phyloP scores from a whole-genome alignment of 2,888 invertebrate species.

The Melipona bicolor region DNA sequence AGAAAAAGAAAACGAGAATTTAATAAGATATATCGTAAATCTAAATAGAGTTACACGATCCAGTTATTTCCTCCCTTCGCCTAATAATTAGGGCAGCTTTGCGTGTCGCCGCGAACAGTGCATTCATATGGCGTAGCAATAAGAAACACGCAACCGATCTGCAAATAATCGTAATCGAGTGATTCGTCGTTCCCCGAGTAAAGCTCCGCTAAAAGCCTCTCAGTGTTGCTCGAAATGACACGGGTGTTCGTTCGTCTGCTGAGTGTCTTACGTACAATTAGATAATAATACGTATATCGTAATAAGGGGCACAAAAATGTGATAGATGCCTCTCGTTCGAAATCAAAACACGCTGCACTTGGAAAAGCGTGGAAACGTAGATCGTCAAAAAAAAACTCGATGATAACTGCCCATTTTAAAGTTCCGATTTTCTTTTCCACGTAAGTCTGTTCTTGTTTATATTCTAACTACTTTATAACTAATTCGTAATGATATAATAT shows the following conservation, averaged over 20 bases:
- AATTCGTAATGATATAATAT: neutral
- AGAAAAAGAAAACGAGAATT: neutral
- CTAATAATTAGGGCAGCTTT: constrained; percentile 58
- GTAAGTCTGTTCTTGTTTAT: neutral
- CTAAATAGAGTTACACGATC: constrained; percentile 11
- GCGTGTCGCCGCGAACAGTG: constrained; percentile 55
- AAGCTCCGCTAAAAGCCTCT: neutral
- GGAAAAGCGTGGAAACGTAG: constrained; percentile 26
- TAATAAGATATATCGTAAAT: constrained; percentile 8
- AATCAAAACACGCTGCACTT: constrained; percentile 37
- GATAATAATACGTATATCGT: constrained; percentile 25
- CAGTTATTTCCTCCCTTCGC: constrained; percentile 39
- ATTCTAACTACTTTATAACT: neutral
- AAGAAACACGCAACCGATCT: constrained; percentile 37
- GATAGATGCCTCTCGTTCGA: constrained; percentile 5
- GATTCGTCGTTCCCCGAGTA: constrained; percentile 6
- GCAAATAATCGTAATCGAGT: constrained; percentile 16
- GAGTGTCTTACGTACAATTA: constrained; percentile 59
- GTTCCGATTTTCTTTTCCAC: constrained; percentile 9
- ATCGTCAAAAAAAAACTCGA: constrained; percentile 17
- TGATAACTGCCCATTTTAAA: constrained; percentile 38
- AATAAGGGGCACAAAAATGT: constrained; percentile 29
- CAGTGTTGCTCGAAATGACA: constrained; percentile 10
- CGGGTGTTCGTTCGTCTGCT: constrained; percentile 46
- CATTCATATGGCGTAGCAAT: constrained; percentile 47